Evolutionary conservation across 92 coral and sea anemone genomes (phyloP), one percentile per base, ranked within the genome.

Genomic region (Actinernus sp.): DNA sequence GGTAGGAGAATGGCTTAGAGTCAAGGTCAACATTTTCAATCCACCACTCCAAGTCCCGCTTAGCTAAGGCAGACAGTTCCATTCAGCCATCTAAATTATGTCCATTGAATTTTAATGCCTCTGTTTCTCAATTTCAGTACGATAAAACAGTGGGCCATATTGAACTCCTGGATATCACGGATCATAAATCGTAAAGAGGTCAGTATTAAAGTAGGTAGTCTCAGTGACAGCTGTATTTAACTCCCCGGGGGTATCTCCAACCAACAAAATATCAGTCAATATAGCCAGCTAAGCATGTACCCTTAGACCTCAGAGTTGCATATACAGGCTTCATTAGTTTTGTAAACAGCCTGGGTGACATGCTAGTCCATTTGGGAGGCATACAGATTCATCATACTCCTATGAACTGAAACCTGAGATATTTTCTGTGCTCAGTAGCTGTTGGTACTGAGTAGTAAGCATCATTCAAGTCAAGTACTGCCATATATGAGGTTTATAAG

Each of bases 391-490:
- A 41, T 76, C 76, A 68, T 23, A 17, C 9, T 1, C 49, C 61
- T 48, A 26, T 76, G 51, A 71, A 83, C 11, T 58, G 14, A 62
- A 67, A 76, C 41, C 78, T 75, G 19, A 67, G 79, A 34, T 55
- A 83, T 46, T 65, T 65, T 55, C 71, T 31, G 57, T 83, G 61
- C 6, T 82, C 68, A 20, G 31, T 23, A 18, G 63, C 75, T 20
- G 74, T 65, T 8, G 83, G 79, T 28, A 83, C 90, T 49, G 89
- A 67, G 40, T 65, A 76, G 46, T 50, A 74, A 6, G 88, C 88
- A 63, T 81, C 82, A 31, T 41, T 37, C 26, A 81, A 49, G 26
- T 81, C 88, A 11, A 81, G 55, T 1, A 69, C 76, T 5, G 88
- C 81, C 81, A 72, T 81, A 40, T 24, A 63, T 36, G 41, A 36